A percentile compares a stretch with the other conserved stretches of the same genome.
These are phyloP conservation scores for Melinopterus prodromus DNA, from an alignment of 2,888 invertebrate genomes.

Conservation along the genomic window DNA sequence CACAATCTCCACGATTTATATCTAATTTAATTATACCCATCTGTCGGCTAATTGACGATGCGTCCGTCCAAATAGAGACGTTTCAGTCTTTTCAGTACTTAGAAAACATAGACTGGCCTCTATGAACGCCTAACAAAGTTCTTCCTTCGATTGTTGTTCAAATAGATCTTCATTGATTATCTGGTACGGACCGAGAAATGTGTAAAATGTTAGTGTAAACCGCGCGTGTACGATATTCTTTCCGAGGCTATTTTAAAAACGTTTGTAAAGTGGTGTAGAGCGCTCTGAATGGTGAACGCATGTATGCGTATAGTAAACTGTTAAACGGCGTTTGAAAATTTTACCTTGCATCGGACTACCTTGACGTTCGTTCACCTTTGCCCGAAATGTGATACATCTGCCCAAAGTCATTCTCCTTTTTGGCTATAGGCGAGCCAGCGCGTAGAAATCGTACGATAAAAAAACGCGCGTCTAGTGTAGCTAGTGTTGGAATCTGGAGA, in stretches of 20 bases:
- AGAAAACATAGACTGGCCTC: neutral
- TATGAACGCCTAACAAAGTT: neutral
- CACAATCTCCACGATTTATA: constrained; percentile 29
- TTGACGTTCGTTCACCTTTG: constrained; percentile 40
- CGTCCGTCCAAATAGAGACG: constrained; percentile 24
- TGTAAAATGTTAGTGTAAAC: constrained; percentile 4
- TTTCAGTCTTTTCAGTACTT: constrained; percentile 5
- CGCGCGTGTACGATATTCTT: neutral
- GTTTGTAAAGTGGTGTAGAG: constrained; percentile 12
- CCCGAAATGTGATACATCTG: constrained; percentile 39
- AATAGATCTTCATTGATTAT: neutral
- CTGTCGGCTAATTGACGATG: constrained; percentile 21
- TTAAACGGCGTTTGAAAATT: constrained; percentile 32
- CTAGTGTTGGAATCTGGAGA: neutral
- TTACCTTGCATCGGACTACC: constrained; percentile 40
- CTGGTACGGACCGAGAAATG: neutral
- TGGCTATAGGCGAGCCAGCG: constrained; percentile 22
- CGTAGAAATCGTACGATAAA: neutral
- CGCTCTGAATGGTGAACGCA: neutral
- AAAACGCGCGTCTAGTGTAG: neutral
- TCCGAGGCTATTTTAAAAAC: constrained; percentile 13
- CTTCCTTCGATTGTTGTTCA: neutral
- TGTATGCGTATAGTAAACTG: constrained; percentile 7
- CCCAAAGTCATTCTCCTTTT: constrained; percentile 37
- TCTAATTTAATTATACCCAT: constrained; percentile 31